Base-by-base conservation (phyloP, 2,797 vertebrate species). In the Melanotaenia nigrans region DNA sequence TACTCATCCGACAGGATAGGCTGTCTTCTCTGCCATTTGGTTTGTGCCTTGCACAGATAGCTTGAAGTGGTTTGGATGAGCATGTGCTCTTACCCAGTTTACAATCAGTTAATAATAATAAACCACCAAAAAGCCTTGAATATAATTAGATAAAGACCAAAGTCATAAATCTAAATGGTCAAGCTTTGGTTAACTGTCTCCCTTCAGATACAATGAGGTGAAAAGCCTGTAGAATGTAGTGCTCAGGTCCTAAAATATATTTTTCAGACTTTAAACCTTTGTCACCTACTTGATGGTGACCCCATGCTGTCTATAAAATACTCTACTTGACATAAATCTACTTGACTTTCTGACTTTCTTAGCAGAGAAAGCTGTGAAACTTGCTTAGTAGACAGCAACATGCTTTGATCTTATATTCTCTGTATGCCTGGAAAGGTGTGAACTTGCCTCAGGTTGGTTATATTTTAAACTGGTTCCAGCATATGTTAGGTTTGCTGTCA, bases 401-500 rank as follows among this genome's bases (percentile, higher is more conserved):
- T 8, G 59, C 67, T 38, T 77, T 77, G 70, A 78, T 76, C 72
- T 75, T n/a, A 2, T 63, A 70, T 79, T 86, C 79, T 68, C 54
- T 77, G 66, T 72, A 11, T 76, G 18, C 18, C 36, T 57, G 53
- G 28, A 40, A 57, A 71, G 25, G 28, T 61, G 62, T 28, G 47
- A 72, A 61, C 14, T 55, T 35, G 28, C 64, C 62, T 70, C 77
- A 38, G 70, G 38, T 71, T 71, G 51, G 45, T 54, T 38, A 36
- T 36, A 35, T 68, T 54, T 68, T 56, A 68, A 68, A 65, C 72
- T 14, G 8, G 22, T 14, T 40, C 42, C 40, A 42, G 25, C 20
- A 69, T 12, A 6, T 42, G 33, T 65, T 13, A 32, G 10, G 5
- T 36, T 45, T 36, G 20, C 36, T 32, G 38, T 63, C 47, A 51